phyloP scores from a whole-genome alignment of 2,888 invertebrate genomes.

The Spisula subtruncata region DNA sequence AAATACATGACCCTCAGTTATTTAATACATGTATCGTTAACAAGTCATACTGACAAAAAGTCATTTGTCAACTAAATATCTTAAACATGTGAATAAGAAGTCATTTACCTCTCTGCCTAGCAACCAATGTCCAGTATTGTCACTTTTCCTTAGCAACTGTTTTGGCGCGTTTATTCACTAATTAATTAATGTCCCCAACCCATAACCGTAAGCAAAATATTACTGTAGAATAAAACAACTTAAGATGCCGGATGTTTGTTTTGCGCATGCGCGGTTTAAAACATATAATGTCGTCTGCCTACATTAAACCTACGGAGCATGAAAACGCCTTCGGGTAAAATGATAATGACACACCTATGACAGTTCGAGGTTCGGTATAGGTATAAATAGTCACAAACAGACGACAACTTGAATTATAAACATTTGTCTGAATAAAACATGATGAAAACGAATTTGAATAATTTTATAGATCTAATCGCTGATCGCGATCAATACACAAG shows the following conservation, averaged over 20 bases:
- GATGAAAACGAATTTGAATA: background rate
- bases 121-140: conserved; percentile 56
- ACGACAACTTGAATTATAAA: conserved; percentile 1
- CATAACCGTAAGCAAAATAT: conserved; percentile 58
- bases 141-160: conserved; percentile 60
- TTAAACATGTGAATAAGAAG: conserved; percentile 25
- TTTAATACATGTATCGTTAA: background rate
- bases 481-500: no score
- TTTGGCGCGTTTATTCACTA: conserved; percentile 35
- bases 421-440: background rate
- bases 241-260: conserved; percentile 33
- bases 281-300: conserved; percentile 65
- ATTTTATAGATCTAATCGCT: no score
- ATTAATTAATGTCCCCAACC: conserved; percentile 54
- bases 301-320: conserved; percentile 37
- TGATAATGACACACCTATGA: conserved; percentile 50
- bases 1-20: background rate
- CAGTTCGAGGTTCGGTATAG: background rate
- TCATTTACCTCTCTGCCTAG: conserved; percentile 49
- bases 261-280: conserved; percentile 59
- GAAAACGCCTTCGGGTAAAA: conserved; percentile 46
- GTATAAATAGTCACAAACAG: background rate
- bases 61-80: conserved; percentile 19
- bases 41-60: conserved; percentile 18
- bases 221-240: conserved; percentile 1